Evolutionary conservation across 2,888 invertebrate species (phyloP).

Genomic region (Toxonevra muliebris): DNA sequence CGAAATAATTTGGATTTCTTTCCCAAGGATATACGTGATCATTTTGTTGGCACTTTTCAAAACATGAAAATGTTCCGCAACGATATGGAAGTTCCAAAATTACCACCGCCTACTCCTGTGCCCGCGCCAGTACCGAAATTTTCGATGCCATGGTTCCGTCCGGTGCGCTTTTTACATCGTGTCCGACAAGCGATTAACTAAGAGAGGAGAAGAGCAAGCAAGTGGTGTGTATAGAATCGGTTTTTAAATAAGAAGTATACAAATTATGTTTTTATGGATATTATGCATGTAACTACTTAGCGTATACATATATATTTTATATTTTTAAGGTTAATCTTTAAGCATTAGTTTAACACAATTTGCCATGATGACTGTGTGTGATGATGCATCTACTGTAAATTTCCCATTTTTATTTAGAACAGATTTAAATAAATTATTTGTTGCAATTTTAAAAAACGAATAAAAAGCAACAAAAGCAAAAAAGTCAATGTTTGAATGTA

Average conservation of each 20-base stretch:
- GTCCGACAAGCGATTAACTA: conserved; percentile 37
- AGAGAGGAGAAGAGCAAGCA: not conserved
- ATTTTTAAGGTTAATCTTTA: too few relatives aligned
- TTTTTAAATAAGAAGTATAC: too few relatives aligned
- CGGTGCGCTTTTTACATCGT: conserved; percentile 38
- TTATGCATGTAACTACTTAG: not conserved
- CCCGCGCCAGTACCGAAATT: conserved; percentile 13
- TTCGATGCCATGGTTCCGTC: conserved; percentile 40
- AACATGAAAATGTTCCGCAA: conserved; percentile 4
- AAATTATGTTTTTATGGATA: too few relatives aligned
- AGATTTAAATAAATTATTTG: too few relatives aligned
- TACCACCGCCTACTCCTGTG: not conserved
- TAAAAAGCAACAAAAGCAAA: too few relatives aligned
- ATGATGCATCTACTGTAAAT: too few relatives aligned
- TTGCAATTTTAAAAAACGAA: too few relatives aligned
- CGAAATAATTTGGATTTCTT: conserved; percentile 20
- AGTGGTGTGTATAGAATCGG: not conserved
- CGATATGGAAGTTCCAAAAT: not conserved
- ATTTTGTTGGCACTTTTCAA: conserved; percentile 15
- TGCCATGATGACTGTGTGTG: too few relatives aligned
- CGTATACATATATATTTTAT: not conserved
- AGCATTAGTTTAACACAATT: too few relatives aligned
- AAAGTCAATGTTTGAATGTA: too few relatives aligned
- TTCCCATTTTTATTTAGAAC: too few relatives aligned
- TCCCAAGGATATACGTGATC: conserved; percentile 24